Conservation (phyloP, 2,113 vertebrate genomes). For the Dermatemys mawii region DNA sequence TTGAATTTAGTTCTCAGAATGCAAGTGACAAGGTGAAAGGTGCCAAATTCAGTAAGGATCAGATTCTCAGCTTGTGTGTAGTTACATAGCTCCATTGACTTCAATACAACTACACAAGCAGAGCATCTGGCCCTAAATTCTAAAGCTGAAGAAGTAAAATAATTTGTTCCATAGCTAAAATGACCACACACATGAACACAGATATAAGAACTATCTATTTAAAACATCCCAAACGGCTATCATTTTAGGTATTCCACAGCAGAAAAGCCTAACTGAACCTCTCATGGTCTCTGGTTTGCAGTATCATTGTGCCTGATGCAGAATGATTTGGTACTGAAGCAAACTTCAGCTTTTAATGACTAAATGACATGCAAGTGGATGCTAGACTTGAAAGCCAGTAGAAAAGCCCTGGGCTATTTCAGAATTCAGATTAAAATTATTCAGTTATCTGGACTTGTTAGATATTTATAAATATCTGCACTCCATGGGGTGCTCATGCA, state of each 20-base stretch:
- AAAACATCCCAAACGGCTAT: not conserved
- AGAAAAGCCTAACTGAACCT: not conserved
- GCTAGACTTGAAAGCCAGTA: slow-evolving; percentile 59
- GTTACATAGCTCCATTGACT: not conserved
- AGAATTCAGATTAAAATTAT: slow-evolving; percentile 74
- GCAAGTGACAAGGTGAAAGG: slow-evolving; percentile 17
- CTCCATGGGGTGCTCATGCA: slow-evolving; percentile 66
- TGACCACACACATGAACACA: not conserved
- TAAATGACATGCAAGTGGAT: slow-evolving; percentile 52
- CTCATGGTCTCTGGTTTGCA: not conserved
- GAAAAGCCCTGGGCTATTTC: slow-evolving; percentile 66
- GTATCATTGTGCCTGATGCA: not conserved
- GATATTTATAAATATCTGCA: slow-evolving; percentile 74
- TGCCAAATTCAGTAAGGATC: not conserved
- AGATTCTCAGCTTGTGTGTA: not conserved
- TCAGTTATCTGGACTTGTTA: slow-evolving; percentile 66
- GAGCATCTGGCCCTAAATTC: not conserved
- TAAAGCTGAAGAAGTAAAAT: slow-evolving; percentile 43
- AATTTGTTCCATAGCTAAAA: slow-evolving; percentile 51
- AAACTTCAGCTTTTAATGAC: slow-evolving; percentile 60
- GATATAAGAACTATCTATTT: not conserved
- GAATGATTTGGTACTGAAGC: slow-evolving; percentile 46
- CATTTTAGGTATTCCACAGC: not conserved
- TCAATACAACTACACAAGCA: not conserved
- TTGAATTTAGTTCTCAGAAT: not conserved